Percentiles rank a stretch among this genome's conserved stretches.
phyloP scores from a whole-genome alignment of 2,113 vertebrate species.

The Clarias magur region DNA sequence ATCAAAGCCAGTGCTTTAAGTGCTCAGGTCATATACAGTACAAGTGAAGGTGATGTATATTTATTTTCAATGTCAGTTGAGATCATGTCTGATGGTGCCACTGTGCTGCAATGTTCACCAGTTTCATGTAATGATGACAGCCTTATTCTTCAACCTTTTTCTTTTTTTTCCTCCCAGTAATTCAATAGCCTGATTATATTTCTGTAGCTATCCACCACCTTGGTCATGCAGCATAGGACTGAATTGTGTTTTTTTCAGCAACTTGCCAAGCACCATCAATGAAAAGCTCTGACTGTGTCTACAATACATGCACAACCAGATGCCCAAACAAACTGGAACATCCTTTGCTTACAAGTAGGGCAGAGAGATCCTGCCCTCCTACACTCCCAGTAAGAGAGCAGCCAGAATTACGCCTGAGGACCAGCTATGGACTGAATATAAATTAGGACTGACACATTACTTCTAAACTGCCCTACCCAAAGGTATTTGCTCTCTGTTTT shows the following conservation, averaged over 20 bases:
- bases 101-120: neutral
- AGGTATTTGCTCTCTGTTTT: neutral
- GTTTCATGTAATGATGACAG: neutral
- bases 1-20: slow-evolving; percentile 33
- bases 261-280: neutral
- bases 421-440: slow-evolving; percentile 14
- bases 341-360: neutral
- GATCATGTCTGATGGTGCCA: slow-evolving; percentile 23
- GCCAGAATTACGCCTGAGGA: neutral
- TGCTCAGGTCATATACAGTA: slow-evolving; percentile 21
- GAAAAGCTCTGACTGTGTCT: slow-evolving; percentile 8
- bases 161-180: neutral
- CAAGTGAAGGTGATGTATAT: neutral
- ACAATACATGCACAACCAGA: slow-evolving; percentile 5
- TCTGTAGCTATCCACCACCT: neutral
- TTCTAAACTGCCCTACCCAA: neutral
- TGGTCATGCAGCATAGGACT: neutral
- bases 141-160: neutral
- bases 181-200: neutral
- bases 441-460: neutral
- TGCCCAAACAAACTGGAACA: slow-evolving; percentile 8
- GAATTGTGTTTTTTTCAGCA: neutral
- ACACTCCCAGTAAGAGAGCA: neutral
- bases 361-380: neutral
- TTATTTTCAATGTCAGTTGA: slow-evolving; percentile 14